Evolutionary conservation across 1,140 invertebrate genomes (phyloP).

Genomic region (Periplaneta americana): DNA sequence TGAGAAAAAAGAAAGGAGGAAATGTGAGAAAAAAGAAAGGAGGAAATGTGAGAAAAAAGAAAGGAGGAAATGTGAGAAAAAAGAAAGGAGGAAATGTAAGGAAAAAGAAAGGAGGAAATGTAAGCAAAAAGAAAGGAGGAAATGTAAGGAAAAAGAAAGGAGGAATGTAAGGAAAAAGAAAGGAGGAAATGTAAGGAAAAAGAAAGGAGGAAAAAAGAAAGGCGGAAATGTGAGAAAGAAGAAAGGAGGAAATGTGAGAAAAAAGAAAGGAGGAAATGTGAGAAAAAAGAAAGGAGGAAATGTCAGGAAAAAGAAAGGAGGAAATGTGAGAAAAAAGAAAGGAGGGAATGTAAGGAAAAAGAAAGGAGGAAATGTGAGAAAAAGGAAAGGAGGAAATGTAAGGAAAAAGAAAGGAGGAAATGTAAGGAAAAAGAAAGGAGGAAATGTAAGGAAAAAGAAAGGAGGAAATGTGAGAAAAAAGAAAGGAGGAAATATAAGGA

Average conservation of each 20-base stretch:
- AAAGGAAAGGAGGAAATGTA: not conserved
- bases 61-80: not conserved
- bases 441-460: not conserved
- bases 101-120: not conserved
- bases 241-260: not conserved
- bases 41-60: not conserved
- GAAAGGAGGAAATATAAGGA: not conserved
- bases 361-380: not conserved
- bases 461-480: not conserved
- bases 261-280: not conserved
- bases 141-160: not conserved
- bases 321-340: not conserved
- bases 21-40: not conserved
- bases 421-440: not conserved
- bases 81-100: not conserved
- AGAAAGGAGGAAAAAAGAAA: not conserved
- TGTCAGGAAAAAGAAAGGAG: not conserved
- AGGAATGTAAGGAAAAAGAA: not conserved
- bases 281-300: not conserved
- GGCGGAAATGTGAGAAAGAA: not conserved
- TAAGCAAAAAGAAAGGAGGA: not conserved
- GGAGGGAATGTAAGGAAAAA: constrained; percentile 3
- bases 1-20: not conserved
- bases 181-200: not conserved
- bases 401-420: not conserved